A percentile compares a stretch with the other conserved stretches of the same genome.
phyloP scores from a whole-genome alignment of 1,140 invertebrate species.

The Drosophila pseudoobscura region DNA sequence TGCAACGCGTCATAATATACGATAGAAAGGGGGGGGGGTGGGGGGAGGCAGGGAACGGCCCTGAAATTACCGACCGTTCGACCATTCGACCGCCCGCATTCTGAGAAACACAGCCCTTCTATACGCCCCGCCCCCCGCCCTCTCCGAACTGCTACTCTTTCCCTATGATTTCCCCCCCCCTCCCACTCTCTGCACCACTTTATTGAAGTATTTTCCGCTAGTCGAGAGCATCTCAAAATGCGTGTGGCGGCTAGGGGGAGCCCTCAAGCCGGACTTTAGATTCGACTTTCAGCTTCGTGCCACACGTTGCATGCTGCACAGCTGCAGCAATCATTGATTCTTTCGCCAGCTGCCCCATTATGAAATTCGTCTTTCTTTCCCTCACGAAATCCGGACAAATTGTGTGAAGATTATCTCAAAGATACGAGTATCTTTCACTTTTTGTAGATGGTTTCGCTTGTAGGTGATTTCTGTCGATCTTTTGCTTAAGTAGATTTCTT shows the following conservation, averaged over 20 bases:
- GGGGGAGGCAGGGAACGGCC: constrained; percentile 22
- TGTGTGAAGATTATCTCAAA: constrained; percentile 18
- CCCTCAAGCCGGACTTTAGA: constrained; percentile 20
- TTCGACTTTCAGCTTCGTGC: constrained; percentile 33
- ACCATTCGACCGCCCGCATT: constrained; percentile 69
- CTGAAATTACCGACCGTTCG: constrained; percentile 4
- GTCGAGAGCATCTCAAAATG: constrained; percentile 59
- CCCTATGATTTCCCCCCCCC: neutral
- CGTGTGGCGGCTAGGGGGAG: constrained; percentile 50
- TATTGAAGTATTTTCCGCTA: constrained; percentile 51
- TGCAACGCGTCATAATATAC: constrained; percentile 58
- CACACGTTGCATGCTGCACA: constrained; percentile 33
- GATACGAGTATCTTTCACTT: neutral
- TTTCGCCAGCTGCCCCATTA: constrained; percentile 23
- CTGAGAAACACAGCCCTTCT: constrained; percentile 7
- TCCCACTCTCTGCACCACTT: neutral
- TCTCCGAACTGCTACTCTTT: neutral
- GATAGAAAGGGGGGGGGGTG: constrained; percentile 55
- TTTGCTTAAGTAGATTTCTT: neutral
- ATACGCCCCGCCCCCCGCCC: neutral
- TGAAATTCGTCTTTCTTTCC: constrained; percentile 67
- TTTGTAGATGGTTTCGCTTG: neutral
- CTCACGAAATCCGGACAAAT: constrained; percentile 44
- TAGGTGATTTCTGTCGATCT: constrained; percentile 11
- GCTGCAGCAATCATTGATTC: constrained; percentile 57